Evolutionary conservation across 2,888 invertebrate genomes (phyloP).

Genomic region (Volucella bombylans): DNA sequence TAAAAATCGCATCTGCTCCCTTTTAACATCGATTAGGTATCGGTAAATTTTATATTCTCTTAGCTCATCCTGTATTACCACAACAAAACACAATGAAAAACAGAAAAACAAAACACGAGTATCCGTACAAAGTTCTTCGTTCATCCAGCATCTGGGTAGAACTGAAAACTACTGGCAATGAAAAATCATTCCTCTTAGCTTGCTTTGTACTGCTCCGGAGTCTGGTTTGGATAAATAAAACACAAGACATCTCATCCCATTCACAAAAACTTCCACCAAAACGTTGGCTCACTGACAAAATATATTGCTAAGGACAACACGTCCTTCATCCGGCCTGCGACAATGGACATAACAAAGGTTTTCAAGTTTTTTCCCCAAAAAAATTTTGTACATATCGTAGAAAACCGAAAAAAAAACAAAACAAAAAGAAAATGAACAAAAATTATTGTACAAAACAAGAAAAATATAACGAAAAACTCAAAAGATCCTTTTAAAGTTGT

Average conservation of each 20-base stretch:
- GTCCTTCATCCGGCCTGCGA: conserved; percentile 67
- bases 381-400: not conserved
- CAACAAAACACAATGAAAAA: conserved; percentile 31
- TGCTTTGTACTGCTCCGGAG: not conserved
- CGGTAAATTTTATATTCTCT: conserved; percentile 42
- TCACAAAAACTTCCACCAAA: conserved; percentile 52
- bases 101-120: conserved; percentile 3
- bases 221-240: conserved; percentile 48
- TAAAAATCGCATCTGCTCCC: conserved; percentile 19
- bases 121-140: conserved; percentile 28
- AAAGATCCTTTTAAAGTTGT: conserved; percentile 18
- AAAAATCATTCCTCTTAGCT: conserved; percentile 65
- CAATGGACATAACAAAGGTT: conserved; percentile 64
- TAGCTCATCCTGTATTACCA: conserved; percentile 46
- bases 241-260: conserved; percentile 44
- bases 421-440: conserved; percentile 11
- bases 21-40: conserved; percentile 34
- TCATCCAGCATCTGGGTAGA: conserved; percentile 59
- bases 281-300: conserved; percentile 71
- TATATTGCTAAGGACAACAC: conserved; percentile 73
- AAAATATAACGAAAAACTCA: conserved; percentile 8
- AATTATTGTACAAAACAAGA: conserved; percentile 37
- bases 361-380: conserved; percentile 42
- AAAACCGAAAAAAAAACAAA: conserved; percentile 30
- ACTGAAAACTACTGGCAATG: conserved; percentile 65